phyloP scores from a whole-genome alignment of 2,797 vertebrate genomes.

The Myotis planiceps region DNA sequence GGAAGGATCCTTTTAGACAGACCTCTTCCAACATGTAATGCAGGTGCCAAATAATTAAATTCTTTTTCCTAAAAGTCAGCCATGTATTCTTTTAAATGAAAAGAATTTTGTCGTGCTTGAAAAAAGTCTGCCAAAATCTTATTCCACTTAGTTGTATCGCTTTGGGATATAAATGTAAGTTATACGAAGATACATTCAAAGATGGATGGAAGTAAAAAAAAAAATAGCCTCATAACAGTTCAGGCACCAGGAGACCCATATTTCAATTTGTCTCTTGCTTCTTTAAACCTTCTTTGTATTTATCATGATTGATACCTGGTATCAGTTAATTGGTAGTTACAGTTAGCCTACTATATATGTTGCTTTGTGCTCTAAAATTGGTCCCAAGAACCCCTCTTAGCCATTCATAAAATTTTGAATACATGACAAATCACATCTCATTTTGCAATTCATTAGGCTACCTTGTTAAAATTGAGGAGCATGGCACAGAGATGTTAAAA shows the following conservation, averaged over 20 bases:
- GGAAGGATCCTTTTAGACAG: not conserved
- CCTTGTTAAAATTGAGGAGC: slow-evolving; percentile 32
- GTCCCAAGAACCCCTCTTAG: not conserved
- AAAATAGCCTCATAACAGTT: not conserved
- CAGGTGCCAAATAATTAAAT: not conserved
- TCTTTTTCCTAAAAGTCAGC: not conserved
- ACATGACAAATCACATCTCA: not conserved
- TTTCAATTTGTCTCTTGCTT: not conserved
- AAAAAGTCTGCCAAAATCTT: not conserved
- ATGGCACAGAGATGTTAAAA: not conserved
- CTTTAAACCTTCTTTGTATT: slow-evolving; percentile 11
- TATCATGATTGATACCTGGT: not conserved
- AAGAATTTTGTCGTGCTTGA: slow-evolving; percentile 9
- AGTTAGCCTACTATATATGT: not conserved
- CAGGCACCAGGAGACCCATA: not conserved
- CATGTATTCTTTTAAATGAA: slow-evolving; percentile 17
- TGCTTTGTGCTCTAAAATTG: slow-evolving; percentile 39
- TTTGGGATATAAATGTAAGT: not conserved
- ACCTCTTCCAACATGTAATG: not conserved
- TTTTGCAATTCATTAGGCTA: slow-evolving; percentile 16
- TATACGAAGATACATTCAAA: not conserved
- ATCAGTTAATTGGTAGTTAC: not conserved
- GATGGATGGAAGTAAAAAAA: not conserved
- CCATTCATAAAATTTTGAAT: slow-evolving; percentile 41
- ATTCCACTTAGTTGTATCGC: not conserved